Evolutionary conservation across 2,797 vertebrate genomes (phyloP).

Genomic region (Rhincodon typus): DNA sequence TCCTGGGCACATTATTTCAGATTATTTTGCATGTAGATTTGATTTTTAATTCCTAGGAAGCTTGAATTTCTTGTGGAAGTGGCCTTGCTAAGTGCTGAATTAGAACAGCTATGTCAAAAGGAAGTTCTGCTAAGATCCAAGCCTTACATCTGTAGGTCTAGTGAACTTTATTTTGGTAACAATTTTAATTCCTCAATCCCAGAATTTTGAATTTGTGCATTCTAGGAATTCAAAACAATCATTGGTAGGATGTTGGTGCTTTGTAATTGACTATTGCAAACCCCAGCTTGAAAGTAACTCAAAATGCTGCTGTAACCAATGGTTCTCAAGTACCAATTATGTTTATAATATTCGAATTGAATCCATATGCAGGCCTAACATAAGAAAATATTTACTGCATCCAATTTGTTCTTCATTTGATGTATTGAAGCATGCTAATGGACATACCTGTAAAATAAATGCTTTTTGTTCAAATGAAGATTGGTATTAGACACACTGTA

Average conservation of each 20-base stretch:
- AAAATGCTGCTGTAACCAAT: background rate
- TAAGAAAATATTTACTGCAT: conserved; percentile 14
- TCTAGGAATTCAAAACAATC: background rate
- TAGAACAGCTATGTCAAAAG: background rate
- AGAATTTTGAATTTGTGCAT: background rate
- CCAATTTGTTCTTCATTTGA: conserved; percentile 32
- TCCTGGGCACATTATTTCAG: background rate
- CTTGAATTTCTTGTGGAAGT: background rate
- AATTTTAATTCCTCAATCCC: background rate
- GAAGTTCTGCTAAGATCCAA: background rate
- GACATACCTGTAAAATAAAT: background rate
- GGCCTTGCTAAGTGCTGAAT: background rate
- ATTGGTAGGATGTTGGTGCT: background rate
- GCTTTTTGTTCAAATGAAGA: background rate
- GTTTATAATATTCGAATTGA: conserved; percentile 19
- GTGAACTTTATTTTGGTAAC: background rate
- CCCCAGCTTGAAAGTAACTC: background rate
- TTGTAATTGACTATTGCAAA: background rate
- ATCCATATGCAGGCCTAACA: background rate
- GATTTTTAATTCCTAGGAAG: background rate
- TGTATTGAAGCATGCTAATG: background rate
- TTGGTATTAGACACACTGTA: background rate
- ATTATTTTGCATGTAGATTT: background rate
- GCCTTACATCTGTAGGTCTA: background rate
- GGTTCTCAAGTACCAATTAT: background rate